Conservation (phyloP, 2,888 invertebrate genomes). For the Magallana nippona region DNA sequence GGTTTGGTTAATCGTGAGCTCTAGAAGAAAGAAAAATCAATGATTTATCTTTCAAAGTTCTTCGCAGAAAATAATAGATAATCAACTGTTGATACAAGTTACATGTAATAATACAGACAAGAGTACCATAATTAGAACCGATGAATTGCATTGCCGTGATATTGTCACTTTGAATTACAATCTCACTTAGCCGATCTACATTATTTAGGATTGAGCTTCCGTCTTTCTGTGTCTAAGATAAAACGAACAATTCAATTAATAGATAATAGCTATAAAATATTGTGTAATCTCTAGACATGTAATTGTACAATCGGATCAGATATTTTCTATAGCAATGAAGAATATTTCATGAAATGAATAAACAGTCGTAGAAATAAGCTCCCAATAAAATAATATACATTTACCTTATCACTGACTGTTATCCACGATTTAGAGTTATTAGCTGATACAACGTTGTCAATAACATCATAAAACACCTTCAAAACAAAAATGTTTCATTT, state of each 20-base stretch:
- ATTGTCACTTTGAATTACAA: background rate
- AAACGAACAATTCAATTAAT: background rate
- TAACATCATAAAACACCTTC: background rate
- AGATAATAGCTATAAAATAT: too few relatives aligned
- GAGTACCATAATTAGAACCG: background rate
- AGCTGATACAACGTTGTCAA: background rate
- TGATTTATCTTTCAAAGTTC: background rate
- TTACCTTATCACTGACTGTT: background rate
- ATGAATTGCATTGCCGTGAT: background rate
- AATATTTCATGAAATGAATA: too few relatives aligned
- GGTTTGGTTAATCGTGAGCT: too few relatives aligned
- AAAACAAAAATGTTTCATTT: too few relatives aligned
- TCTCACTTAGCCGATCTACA: background rate
- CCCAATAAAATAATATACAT: too few relatives aligned
- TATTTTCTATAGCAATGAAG: too few relatives aligned
- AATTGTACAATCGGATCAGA: too few relatives aligned
- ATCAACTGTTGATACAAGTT: background rate
- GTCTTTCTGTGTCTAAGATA: background rate
- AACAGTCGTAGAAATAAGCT: too few relatives aligned
- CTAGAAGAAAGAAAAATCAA: background rate
- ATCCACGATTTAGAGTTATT: background rate
- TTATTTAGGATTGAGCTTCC: background rate
- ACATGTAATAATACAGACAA: background rate
- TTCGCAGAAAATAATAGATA: too few relatives aligned
- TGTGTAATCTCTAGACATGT: too few relatives aligned